These are phyloP conservation scores for Epiblema foenella DNA, from an alignment of 2,888 invertebrate species.

Conservation along the genomic window DNA sequence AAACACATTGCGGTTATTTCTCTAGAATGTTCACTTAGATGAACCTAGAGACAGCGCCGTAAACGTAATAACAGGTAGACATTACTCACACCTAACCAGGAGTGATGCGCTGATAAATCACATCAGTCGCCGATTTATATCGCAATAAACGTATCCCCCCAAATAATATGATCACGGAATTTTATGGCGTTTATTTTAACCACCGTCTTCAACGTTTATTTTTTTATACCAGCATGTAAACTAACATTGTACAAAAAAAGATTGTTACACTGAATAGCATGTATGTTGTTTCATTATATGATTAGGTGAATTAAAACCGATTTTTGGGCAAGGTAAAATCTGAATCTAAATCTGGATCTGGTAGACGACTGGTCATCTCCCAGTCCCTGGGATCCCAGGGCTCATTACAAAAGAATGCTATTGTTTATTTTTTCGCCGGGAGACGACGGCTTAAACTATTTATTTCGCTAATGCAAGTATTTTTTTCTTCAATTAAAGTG, in stretches of 20 bases:
- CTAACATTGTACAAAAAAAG: neutral
- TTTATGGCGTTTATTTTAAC: conserved; percentile 61
- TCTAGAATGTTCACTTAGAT: conserved; percentile 37
- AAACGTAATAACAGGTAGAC: conserved; percentile 72
- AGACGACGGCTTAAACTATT: no score
- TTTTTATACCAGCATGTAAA: conserved; percentile 1
- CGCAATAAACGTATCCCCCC: conserved; percentile 76
- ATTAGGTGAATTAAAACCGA: neutral
- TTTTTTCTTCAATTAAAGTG: no score
- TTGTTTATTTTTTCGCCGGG: no score
- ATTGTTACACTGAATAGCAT: neutral
- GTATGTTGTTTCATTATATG: no score
- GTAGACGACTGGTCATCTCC: no score
- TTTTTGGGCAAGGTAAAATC: neutral
- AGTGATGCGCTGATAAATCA: conserved; percentile 83
- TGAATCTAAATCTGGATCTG: no score
- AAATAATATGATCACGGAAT: conserved; percentile 73
- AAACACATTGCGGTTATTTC: conserved; percentile 19
- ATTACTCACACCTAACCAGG: conserved; percentile 79
- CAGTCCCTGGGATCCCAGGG: no score
- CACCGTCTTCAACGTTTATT: neutral
- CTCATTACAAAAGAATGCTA: no score
- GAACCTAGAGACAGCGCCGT: conserved; percentile 66
- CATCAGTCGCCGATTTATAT: conserved; percentile 81
- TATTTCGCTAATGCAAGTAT: no score